A percentile compares a stretch with the other conserved stretches of the same genome.
Conservation (phyloP, 2,797 vertebrate genomes). For the Hydrocynus forskahlii region DNA sequence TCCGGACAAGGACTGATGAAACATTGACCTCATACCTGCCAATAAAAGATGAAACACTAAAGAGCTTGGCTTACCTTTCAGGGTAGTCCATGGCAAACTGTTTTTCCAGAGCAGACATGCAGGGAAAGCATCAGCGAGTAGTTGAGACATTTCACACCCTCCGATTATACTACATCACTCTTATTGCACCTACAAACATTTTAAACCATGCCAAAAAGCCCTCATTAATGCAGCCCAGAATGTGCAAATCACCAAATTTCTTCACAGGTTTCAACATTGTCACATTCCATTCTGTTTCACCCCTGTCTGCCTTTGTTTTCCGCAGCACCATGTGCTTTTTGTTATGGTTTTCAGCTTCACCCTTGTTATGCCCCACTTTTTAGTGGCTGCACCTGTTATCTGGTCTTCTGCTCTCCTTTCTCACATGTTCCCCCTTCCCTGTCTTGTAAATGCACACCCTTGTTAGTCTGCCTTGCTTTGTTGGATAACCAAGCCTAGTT, state of each 20-base stretch:
- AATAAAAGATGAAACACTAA: slow-evolving; percentile 44
- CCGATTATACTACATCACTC: background rate
- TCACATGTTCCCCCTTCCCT: no score
- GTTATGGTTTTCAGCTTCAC: no score
- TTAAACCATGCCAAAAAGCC: background rate
- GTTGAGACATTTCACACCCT: background rate
- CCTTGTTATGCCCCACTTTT: no score
- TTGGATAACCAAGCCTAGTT: no score
- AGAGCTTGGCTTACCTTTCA: slow-evolving; percentile 22
- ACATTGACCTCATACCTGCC: slow-evolving; percentile 55
- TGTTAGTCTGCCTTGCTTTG: no score
- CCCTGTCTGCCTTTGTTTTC: no score
- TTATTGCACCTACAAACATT: background rate
- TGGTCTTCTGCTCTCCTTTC: no score
- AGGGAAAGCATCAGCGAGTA: slow-evolving; percentile 11
- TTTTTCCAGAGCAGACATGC: slow-evolving; percentile 1
- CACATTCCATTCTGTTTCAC: no score
- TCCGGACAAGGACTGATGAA: slow-evolving; percentile 65
- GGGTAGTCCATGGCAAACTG: background rate
- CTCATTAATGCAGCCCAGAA: background rate
- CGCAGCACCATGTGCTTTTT: no score
- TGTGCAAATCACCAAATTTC: no score
- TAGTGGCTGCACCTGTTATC: no score
- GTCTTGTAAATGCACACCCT: no score
- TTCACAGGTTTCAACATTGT: background rate